A percentile compares a stretch with the other conserved stretches of the same genome.
phyloP scores from a whole-genome alignment of 2,797 vertebrate genomes.

The Lagocephalus sceleratus region DNA sequence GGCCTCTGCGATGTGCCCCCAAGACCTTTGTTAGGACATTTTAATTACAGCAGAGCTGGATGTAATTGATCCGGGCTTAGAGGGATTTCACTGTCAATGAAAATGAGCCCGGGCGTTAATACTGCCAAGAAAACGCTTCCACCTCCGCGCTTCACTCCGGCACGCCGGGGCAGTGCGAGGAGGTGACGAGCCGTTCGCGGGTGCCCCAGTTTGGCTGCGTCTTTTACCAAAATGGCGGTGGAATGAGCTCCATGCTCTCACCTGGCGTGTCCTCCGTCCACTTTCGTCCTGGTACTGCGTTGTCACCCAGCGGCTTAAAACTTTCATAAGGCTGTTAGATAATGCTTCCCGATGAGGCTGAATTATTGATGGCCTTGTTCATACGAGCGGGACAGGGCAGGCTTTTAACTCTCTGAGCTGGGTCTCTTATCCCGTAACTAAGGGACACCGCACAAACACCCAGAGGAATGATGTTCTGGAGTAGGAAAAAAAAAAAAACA shows the following conservation, averaged over 20 bases:
- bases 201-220: slow-evolving; percentile 32
- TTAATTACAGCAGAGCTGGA: slow-evolving; percentile 78
- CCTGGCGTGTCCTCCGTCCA: slow-evolving; percentile 62
- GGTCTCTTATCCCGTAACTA: slow-evolving; percentile 76
- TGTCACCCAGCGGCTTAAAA: slow-evolving; percentile 74
- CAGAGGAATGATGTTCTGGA: slow-evolving; percentile 75
- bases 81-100: slow-evolving; percentile 76
- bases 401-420: slow-evolving; percentile 75
- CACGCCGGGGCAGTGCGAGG: slow-evolving; percentile 9
- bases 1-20: slow-evolving; percentile 65
- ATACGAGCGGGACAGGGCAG: slow-evolving; percentile 70
- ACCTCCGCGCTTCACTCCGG: slow-evolving; percentile 45
- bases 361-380: slow-evolving; percentile 80
- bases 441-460: slow-evolving; percentile 77
- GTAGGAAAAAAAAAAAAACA: slow-evolving; percentile 41
- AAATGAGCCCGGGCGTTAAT: slow-evolving; percentile 70
- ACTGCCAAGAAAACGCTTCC: slow-evolving; percentile 64
- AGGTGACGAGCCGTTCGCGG: slow-evolving; percentile 32
- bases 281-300: slow-evolving; percentile 62
- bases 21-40: slow-evolving; percentile 77
- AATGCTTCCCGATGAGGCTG: slow-evolving; percentile 75
- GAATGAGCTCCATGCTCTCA: slow-evolving; percentile 41
- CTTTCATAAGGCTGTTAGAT: slow-evolving; percentile 78
- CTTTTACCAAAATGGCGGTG: slow-evolving; percentile 41
- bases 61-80: slow-evolving; percentile 79